Conservation (phyloP, 2,113 vertebrate species). For the Corydoras maculifer region DNA sequence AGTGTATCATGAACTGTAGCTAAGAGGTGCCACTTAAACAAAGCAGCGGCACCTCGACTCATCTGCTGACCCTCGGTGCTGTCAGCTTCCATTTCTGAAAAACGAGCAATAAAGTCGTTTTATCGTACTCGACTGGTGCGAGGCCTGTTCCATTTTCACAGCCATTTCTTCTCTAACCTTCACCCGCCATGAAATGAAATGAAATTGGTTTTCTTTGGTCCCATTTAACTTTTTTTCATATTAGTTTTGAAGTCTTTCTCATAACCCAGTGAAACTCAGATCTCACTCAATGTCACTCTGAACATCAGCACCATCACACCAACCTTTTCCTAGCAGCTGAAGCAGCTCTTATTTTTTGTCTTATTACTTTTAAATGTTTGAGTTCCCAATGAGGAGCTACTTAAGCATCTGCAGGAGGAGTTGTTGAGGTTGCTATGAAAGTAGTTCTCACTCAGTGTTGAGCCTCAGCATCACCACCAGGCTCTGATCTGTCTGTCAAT, state of each 20-base stretch:
- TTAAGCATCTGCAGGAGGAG: too few species aligned
- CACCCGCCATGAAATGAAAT: slow-evolving; percentile 18
- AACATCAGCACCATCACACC: not conserved
- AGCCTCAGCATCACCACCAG: too few species aligned
- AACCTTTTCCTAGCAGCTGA: not conserved
- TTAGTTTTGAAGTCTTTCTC: slow-evolving; percentile 6
- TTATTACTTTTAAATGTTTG: too few species aligned
- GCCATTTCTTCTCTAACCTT: not conserved
- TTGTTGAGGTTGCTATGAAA: too few species aligned
- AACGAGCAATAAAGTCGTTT: slow-evolving; percentile 30
- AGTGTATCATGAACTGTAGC: slow-evolving; percentile 6
- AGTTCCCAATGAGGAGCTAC: too few species aligned
- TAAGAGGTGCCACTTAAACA: slow-evolving; percentile 24
- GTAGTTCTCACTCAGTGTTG: too few species aligned
- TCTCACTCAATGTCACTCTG: not conserved
- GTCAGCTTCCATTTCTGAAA: slow-evolving; percentile 26
- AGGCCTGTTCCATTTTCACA: slow-evolving; percentile 10
- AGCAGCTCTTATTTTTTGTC: not conserved
- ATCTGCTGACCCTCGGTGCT: slow-evolving; percentile 9
- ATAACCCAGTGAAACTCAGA: not conserved
- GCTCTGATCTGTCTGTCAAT: too few species aligned
- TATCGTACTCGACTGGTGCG: slow-evolving; percentile 1
- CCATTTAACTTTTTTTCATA: slow-evolving; percentile 23
- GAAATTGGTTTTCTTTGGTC: slow-evolving; percentile 29
- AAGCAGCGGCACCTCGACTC: slow-evolving; percentile 10